Conservation (phyloP, 2,113 vertebrate genomes). For the Lepisosteus oculatus region DNA sequence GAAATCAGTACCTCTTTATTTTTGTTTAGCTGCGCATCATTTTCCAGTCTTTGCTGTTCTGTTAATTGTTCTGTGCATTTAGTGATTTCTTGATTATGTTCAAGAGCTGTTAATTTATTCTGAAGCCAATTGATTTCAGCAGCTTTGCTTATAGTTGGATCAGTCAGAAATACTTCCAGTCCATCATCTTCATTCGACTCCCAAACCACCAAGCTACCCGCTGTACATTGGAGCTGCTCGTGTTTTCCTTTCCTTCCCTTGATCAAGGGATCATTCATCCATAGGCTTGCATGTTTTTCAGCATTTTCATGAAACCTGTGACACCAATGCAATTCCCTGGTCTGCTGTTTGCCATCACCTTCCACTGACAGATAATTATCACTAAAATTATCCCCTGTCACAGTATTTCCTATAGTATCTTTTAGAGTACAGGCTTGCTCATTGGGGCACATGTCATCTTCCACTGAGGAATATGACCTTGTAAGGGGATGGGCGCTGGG, state of each 20-base stretch:
- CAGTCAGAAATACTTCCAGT: background rate
- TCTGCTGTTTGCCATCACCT: background rate
- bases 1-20: slow-evolving; percentile 9
- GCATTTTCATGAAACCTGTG: background rate
- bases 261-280: background rate
- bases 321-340: background rate
- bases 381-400: background rate
- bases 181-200: background rate
- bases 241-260: background rate
- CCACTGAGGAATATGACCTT: background rate
- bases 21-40: background rate
- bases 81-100: background rate
- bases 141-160: background rate
- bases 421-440: background rate
- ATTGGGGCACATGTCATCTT: background rate
- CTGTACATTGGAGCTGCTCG: background rate
- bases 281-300: background rate
- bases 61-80: background rate
- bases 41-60: background rate
- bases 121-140: background rate
- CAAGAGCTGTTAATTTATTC: background rate
- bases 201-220: background rate
- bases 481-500: background rate
- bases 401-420: background rate
- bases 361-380: background rate